phyloP scores from a whole-genome alignment of 2,797 vertebrate genomes.

The Sylvia borin region DNA sequence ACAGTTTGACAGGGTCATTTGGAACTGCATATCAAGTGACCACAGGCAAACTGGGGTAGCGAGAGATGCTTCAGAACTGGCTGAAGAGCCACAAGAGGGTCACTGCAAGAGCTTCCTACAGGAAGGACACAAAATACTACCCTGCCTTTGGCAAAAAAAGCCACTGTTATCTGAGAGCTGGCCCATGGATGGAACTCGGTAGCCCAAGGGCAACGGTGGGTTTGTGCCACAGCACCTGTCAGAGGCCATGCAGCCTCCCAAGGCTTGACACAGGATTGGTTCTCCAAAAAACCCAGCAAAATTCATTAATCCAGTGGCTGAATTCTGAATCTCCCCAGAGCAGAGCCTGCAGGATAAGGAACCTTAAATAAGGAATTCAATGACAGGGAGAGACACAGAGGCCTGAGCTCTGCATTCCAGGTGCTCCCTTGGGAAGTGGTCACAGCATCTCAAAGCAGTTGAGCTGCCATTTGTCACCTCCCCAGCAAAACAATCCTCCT shows the following conservation, averaged over 20 bases:
- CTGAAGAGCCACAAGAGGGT: not conserved
- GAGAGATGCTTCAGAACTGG: not conserved
- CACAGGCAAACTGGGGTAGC: not conserved
- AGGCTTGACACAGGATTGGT: not conserved
- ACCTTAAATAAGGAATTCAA: not conserved
- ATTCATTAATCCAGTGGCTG: not conserved
- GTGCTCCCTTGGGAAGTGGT: not conserved
- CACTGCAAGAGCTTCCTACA: not conserved
- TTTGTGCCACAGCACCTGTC: not conserved
- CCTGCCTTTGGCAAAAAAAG: not conserved
- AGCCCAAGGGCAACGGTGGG: not conserved
- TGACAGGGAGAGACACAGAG: not conserved
- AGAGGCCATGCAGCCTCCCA: not conserved
- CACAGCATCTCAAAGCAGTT: not conserved
- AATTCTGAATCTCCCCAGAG: not conserved
- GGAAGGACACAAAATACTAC: not conserved
- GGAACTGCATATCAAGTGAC: not conserved
- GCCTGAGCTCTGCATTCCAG: not conserved
- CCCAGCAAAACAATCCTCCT: not conserved
- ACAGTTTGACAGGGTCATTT: not conserved
- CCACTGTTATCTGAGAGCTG: not conserved
- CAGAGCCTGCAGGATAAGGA: not conserved
- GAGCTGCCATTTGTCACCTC: not conserved
- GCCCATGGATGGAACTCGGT: not conserved
- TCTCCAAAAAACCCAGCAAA: not conserved